Evolutionary conservation across 2,113 vertebrate species (phyloP).

Genomic region (Acrocephalus kingi): DNA sequence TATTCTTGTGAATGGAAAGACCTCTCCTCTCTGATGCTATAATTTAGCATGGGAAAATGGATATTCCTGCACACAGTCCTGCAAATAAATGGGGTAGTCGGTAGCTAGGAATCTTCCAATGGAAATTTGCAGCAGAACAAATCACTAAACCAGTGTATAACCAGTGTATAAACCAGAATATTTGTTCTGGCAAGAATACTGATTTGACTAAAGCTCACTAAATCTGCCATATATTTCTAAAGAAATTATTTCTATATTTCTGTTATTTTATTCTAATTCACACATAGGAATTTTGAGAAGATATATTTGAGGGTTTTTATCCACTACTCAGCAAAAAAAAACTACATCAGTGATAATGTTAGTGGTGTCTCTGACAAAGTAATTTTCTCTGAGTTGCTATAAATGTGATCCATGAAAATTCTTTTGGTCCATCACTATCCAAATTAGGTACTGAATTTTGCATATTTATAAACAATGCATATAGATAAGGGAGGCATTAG

Average conservation of each 20-base stretch:
- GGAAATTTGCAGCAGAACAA: neutral
- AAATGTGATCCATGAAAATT: neutral
- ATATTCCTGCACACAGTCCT: neutral
- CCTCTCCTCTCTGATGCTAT: neutral
- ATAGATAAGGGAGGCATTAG: neutral
- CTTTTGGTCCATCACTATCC: neutral
- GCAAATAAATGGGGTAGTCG: neutral
- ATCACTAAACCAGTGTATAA: neutral
- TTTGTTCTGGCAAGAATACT: neutral
- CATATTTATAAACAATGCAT: neutral
- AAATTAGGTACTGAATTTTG: neutral
- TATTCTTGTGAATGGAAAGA: neutral
- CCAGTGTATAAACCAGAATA: neutral
- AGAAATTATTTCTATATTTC: neutral
- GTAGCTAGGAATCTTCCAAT: neutral
- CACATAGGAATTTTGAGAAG: neutral
- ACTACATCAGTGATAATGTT: neutral
- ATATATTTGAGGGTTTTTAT: neutral
- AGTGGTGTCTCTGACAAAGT: neutral
- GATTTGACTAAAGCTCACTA: neutral
- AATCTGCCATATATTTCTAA: conserved; percentile 3
- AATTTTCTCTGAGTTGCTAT: neutral
- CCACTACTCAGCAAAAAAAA: neutral
- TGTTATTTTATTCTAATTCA: neutral
- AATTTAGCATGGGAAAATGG: neutral